Percentiles rank a stretch among this genome's conserved stretches.
These are phyloP conservation scores for Elysia crispata DNA, from an alignment of 2,888 invertebrate species.

Conservation along the genomic window DNA sequence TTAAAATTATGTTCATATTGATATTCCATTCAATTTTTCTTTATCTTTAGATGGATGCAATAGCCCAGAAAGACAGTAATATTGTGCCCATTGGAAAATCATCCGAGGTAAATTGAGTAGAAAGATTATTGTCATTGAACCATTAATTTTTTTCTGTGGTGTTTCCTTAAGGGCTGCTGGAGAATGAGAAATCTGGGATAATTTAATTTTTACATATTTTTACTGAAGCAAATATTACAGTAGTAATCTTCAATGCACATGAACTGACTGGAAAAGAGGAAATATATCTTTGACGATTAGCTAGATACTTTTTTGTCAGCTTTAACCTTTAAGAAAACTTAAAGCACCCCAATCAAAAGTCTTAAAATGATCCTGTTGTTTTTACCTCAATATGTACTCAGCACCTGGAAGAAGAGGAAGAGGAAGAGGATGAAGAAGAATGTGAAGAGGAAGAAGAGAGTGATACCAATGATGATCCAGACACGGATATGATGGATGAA, in stretches of 20 bases:
- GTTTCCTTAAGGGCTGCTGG: too few relatives aligned
- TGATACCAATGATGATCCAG: conserved; percentile 77
- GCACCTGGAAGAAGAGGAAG: conserved; percentile 76
- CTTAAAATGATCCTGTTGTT: background rate
- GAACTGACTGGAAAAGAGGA: background rate
- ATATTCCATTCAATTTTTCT: too few relatives aligned
- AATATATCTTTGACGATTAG: background rate
- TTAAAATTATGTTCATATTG: too few relatives aligned
- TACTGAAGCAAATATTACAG: too few relatives aligned
- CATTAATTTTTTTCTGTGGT: too few relatives aligned
- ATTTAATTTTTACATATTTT: too few relatives aligned
- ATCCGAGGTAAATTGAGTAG: conserved; percentile 62
- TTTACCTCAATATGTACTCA: conserved; percentile 42
- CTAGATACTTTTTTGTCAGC: background rate
- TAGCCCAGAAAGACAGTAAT: conserved; percentile 76
- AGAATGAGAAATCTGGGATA: too few relatives aligned
- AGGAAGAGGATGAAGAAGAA: conserved; percentile 77
- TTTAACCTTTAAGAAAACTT: background rate
- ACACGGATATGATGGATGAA: conserved; percentile 76
- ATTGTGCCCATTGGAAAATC: conserved; percentile 77
- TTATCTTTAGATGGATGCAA: conserved; percentile 72
- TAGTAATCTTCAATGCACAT: too few relatives aligned
- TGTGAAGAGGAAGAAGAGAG: conserved; percentile 77
- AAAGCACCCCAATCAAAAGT: background rate
- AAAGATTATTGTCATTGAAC: background rate